Evolutionary conservation across 2,888 invertebrate genomes (phyloP), one percentile per base, ranked within the genome.

Genomic region (Pteria penguin): DNA sequence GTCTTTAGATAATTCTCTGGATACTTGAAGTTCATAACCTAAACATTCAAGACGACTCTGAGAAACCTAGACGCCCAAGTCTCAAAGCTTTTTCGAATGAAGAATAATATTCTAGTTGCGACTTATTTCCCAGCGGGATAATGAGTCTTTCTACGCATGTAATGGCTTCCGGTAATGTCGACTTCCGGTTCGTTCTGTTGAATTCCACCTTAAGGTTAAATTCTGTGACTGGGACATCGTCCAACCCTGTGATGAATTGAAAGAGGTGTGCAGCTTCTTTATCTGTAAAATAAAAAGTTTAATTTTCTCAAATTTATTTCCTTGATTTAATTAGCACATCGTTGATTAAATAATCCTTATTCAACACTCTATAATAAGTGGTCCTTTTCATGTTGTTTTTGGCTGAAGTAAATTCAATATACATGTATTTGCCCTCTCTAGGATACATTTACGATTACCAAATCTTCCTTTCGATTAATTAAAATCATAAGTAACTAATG

Each of bases 241-340:
- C 80, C 61, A 83, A 74, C 32, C 81, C 83, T 1, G 83, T 83
- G 8, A 83, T 79, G 55, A 83, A 83, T 58, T 83, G 83, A 32
- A 83, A 83, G 66, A 83, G 55, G n/a, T 77, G 68, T 1, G 79
- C 76, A 2, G 83, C 80, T 65, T 83, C 80, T n/a, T 72, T 29
- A 26, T 83, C 83, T 83, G 72, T 5, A 80, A 76, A 36, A 22
- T 11, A 5, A 14, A n/a, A 29, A 27, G 5, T 4, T 1, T 61
- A 61, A 8, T 31, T 31, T 29, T n/a, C n/a, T n/a, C n/a, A n/a
- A n/a, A n/a, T n/a, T n/a, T n/a, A n/a, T n/a, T n/a, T n/a, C n/a
- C n/a, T n/a, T n/a, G n/a, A n/a, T n/a, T n/a, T n/a, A n/a, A n/a
- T n/a, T n/a, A n/a, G n/a, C n/a, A n/a, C n/a, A n/a, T n/a, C n/a